phyloP scores from a whole-genome alignment of 2,113 vertebrate genomes.

The Macrotus californicus region DNA sequence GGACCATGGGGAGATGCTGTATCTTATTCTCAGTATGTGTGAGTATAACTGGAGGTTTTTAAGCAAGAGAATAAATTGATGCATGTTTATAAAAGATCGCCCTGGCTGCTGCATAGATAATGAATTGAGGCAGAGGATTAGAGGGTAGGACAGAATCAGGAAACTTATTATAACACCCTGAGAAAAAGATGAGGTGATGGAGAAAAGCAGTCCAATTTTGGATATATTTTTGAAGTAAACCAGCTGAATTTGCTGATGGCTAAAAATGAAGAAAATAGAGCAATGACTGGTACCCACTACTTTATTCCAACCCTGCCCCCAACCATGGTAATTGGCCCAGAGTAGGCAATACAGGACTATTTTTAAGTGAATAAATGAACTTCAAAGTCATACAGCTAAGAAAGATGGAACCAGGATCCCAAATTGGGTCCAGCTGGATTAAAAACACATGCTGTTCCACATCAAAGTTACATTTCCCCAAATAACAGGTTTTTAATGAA shows the following conservation, averaged over 20 bases:
- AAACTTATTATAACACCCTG: neutral
- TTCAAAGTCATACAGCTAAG: neutral
- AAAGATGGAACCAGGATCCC: neutral
- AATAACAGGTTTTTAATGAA: neutral
- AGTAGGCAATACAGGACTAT: neutral
- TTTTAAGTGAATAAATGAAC: neutral
- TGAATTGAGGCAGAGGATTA: neutral
- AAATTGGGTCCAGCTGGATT: neutral
- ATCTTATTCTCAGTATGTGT: neutral
- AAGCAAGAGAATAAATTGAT: neutral
- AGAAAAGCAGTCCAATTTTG: neutral
- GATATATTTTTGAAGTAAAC: neutral
- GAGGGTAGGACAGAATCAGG: neutral
- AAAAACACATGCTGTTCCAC: neutral
- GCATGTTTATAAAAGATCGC: neutral
- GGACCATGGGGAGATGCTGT: rapidly evolving
- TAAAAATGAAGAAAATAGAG: neutral
- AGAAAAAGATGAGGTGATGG: neutral
- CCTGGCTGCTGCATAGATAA: neutral
- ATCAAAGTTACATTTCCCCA: neutral
- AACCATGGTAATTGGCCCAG: neutral
- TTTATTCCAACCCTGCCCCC: neutral
- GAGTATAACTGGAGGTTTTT: neutral
- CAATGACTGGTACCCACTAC: neutral
- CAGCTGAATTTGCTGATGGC: neutral